Evolutionary conservation across 2,797 vertebrate genomes (phyloP).

Genomic region (Enteromius trimaculatus): DNA sequence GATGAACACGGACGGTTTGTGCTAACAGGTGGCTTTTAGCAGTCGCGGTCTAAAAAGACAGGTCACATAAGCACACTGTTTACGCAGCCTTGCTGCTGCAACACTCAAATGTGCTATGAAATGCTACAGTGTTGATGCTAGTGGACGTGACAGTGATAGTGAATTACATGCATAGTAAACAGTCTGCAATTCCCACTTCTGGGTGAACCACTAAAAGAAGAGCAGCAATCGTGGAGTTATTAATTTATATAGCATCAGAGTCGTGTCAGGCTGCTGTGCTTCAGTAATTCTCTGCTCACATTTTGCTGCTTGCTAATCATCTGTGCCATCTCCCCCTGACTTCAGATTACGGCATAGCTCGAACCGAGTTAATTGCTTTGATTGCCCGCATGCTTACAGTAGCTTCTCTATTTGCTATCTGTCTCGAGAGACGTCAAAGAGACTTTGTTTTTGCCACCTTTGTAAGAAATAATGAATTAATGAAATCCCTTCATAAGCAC

Average conservation of each 20-base stretch:
- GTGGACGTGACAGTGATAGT: constrained; percentile 15
- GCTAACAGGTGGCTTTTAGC: constrained; percentile 11
- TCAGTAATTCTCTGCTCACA: constrained; percentile 30
- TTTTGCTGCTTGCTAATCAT: constrained; percentile 42
- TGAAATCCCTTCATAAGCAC: constrained; percentile 50
- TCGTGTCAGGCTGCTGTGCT: constrained; percentile 30
- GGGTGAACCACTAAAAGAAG: constrained; percentile 12
- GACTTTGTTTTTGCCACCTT: constrained; percentile 33
- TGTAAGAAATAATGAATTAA: constrained; percentile 39
- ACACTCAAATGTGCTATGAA: constrained; percentile 29
- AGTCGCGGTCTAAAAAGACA: constrained; percentile 1
- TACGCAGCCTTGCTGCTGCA: constrained; percentile 34
- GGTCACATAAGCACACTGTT: constrained; percentile 26
- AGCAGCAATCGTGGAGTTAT: constrained; percentile 2
- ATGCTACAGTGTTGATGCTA: constrained; percentile 5
- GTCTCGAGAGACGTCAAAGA: constrained; percentile 32
- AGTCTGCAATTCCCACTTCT: constrained; percentile 14
- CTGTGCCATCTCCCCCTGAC: constrained; percentile 40
- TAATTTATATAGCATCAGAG: constrained; percentile 34
- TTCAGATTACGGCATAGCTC: constrained; percentile 39
- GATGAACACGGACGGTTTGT: background rate
- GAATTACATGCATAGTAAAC: constrained; percentile 15
- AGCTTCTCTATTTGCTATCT: constrained; percentile 34
- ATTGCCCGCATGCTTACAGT: constrained; percentile 31
- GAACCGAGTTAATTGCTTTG: constrained; percentile 38